phyloP scores from a whole-genome alignment of 2,113 vertebrate species.

The Speoplatyrhinus poulsoni region DNA sequence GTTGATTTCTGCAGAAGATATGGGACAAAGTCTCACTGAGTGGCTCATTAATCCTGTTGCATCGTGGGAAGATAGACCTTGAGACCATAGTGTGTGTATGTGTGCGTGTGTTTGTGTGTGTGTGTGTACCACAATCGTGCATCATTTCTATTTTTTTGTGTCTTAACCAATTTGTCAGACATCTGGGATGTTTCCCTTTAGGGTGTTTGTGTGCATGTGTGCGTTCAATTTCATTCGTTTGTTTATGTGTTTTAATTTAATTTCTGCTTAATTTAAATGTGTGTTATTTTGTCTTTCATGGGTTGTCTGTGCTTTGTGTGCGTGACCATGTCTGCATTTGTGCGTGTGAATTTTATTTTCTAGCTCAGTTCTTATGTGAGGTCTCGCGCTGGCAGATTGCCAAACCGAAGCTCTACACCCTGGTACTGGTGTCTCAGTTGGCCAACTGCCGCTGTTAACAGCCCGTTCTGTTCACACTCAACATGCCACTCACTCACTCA shows the following conservation, averaged over 20 bases:
- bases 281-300: too few species aligned
- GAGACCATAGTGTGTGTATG: slow-evolving; percentile 4
- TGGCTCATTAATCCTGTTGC: slow-evolving; percentile 45
- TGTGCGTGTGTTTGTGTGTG: neutral
- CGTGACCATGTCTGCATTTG: neutral
- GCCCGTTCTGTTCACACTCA: too few species aligned
- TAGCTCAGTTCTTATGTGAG: too few species aligned
- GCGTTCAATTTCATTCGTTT: neutral
- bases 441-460: too few species aligned
- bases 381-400: too few species aligned
- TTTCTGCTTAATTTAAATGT: too few species aligned
- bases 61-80: slow-evolving; percentile 26
- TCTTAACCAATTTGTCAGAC: neutral
- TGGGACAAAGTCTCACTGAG: slow-evolving; percentile 30
- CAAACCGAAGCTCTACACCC: too few species aligned
- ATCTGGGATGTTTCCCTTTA: too few species aligned
- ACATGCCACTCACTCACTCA: too few species aligned
- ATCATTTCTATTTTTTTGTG: slow-evolving; percentile 4
- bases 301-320: neutral
- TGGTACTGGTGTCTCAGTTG: too few species aligned
- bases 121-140: neutral
- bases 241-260: neutral
- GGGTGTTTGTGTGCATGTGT: neutral
- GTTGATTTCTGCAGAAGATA: slow-evolving; percentile 32
- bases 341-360: neutral